A percentile compares a stretch with the other conserved stretches of the same genome.
These are phyloP conservation scores for Colletes gigas DNA, from an alignment of 1,140 invertebrate species.

Conservation along the genomic window DNA sequence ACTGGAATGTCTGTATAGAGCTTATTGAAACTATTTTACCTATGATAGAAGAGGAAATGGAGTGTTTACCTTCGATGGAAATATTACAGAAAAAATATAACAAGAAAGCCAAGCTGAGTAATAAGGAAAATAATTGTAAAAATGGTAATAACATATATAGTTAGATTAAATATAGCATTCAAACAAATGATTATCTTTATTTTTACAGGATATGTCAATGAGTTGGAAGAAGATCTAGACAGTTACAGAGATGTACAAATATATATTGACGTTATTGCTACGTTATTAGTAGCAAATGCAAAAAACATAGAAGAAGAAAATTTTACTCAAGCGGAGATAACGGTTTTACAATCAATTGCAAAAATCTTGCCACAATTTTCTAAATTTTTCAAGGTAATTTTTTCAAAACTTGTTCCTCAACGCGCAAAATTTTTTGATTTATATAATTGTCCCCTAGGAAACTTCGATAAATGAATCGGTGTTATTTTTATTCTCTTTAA, in stretches of 20 bases:
- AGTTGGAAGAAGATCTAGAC: neutral
- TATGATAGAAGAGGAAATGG: constrained; percentile 37
- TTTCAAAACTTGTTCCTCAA: neutral
- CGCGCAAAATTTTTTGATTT: neutral
- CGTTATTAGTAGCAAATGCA: constrained; percentile 23
- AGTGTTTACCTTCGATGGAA: constrained; percentile 1
- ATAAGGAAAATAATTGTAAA: neutral
- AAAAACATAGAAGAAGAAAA: neutral
- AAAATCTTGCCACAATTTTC: constrained; percentile 32
- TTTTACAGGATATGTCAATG: neutral
- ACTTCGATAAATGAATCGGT: constrained; percentile 40
- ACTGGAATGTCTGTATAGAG: constrained; percentile 24
- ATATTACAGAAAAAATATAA: neutral
- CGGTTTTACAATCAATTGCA: constrained; percentile 1
- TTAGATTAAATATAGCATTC: neutral
- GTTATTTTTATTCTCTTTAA: constrained; percentile 61
- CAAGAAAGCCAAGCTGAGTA: constrained; percentile 3
- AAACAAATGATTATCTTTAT: neutral
- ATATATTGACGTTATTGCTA: constrained; percentile 42
- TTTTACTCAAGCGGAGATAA: neutral
- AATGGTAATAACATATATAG: constrained; percentile 26
- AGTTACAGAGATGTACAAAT: constrained; percentile 11
- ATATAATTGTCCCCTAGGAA: constrained; percentile 44
- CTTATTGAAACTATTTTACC: constrained; percentile 50
- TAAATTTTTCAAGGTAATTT: constrained; percentile 15